phyloP scores from a whole-genome alignment of 2,888 invertebrate genomes.

The Ectemnius continuus region DNA sequence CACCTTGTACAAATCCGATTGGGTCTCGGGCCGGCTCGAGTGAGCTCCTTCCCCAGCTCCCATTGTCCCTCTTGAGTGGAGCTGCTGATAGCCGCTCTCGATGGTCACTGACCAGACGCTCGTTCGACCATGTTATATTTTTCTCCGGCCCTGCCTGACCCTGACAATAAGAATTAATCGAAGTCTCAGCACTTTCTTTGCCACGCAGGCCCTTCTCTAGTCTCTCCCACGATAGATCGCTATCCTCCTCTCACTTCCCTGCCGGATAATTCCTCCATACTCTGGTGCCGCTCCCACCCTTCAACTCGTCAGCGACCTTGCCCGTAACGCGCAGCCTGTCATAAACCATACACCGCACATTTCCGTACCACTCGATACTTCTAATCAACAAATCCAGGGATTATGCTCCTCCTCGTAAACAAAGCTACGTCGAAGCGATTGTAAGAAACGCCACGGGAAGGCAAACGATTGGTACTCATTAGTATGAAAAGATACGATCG shows the following conservation, averaged over 20 bases:
- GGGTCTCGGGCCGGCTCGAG: conserved; percentile 47
- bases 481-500: conserved; percentile 34
- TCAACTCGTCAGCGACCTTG: conserved; percentile 32
- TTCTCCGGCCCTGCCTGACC: conserved; percentile 58
- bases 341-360: conserved; percentile 32
- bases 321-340: conserved; percentile 32
- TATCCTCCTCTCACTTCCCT: conserved; percentile 14
- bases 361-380: not conserved
- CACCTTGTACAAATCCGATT: conserved; percentile 50
- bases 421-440: not conserved
- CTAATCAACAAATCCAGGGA: not conserved
- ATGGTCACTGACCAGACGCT: conserved; percentile 51
- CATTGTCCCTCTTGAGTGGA: conserved; percentile 66
- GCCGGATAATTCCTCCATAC: conserved; percentile 45
- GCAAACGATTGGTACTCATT: conserved; percentile 23
- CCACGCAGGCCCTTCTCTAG: conserved; percentile 26
- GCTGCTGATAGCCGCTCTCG: conserved; percentile 60
- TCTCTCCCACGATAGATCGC: conserved; percentile 7
- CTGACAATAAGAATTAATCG: conserved; percentile 72
- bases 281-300: conserved; percentile 1
- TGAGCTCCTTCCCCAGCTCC: conserved; percentile 59
- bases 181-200: conserved; percentile 61
- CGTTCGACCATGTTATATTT: conserved; percentile 64
- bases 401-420: too few relatives aligned
- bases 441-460: not conserved